phyloP scores from a whole-genome alignment of 2,888 invertebrate species.

The Azorinus chamasolen region DNA sequence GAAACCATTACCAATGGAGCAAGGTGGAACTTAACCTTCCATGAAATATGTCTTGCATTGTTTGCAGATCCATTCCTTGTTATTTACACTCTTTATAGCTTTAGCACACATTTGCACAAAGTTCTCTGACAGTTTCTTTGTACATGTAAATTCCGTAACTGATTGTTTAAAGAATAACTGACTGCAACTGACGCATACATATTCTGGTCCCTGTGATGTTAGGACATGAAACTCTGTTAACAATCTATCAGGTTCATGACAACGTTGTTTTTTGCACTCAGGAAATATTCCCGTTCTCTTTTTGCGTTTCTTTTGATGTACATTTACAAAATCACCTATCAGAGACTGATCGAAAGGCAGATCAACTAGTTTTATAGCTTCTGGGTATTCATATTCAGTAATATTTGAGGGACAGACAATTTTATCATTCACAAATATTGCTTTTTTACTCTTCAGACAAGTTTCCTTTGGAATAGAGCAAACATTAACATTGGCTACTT shows the following conservation, averaged over 20 bases:
- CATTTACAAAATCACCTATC: not conserved
- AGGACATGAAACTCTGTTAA: too few relatives aligned
- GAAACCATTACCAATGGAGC: conserved; percentile 40
- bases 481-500: too few relatives aligned
- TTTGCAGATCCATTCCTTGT: conserved; percentile 32
- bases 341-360: conserved; percentile 5
- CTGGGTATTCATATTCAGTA: too few relatives aligned
- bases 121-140: too few relatives aligned
- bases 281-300: not conserved
- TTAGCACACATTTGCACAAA: too few relatives aligned
- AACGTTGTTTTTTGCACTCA: too few relatives aligned
- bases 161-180: conserved; percentile 32
- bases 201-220: conserved; percentile 37
- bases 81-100: conserved; percentile 12
- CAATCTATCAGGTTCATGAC: too few relatives aligned
- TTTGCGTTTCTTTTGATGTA: not conserved
- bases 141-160: not conserved
- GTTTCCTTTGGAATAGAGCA: too few relatives aligned
- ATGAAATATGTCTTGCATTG: conserved; percentile 25
- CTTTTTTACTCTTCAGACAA: too few relatives aligned
- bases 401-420: too few relatives aligned
- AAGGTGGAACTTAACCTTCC: conserved; percentile 35
- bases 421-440: too few relatives aligned
- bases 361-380: conserved; percentile 2
- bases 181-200: conserved; percentile 21